phyloP scores from a whole-genome alignment of 2,888 invertebrate genomes.

The Macrophya annulata region DNA sequence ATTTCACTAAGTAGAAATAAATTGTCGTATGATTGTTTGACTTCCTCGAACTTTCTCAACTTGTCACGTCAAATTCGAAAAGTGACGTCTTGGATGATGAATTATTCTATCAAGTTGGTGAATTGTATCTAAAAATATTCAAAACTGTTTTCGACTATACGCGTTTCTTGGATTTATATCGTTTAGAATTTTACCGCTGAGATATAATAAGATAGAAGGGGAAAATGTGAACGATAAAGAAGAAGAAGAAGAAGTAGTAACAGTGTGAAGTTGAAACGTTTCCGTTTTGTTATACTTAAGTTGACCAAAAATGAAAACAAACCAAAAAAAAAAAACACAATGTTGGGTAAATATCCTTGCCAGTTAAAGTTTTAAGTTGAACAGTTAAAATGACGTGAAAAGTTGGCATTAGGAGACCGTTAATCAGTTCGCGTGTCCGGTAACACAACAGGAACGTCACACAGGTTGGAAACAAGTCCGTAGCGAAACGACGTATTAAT shows the following conservation, averaged over 20 bases:
- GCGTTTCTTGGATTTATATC: background rate
- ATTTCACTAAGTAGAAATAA: slow-evolving; percentile 42
- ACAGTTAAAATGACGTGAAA: slow-evolving; percentile 10
- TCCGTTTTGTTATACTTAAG: background rate
- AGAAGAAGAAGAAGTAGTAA: background rate
- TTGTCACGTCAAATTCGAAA: background rate
- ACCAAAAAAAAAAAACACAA: background rate
- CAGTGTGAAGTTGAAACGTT: background rate
- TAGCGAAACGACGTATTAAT: slow-evolving; percentile 44
- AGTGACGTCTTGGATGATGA: background rate
- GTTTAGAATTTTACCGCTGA: background rate
- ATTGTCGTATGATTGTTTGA: slow-evolving; percentile 22
- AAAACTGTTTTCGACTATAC: background rate
- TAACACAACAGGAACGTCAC: slow-evolving; percentile 26
- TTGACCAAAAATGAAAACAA: background rate
- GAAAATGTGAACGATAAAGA: background rate
- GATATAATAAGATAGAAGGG: background rate
- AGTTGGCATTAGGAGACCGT: slow-evolving; percentile 29
- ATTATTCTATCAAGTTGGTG: background rate
- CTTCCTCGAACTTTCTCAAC: background rate
- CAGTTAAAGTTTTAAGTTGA: background rate
- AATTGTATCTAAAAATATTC: background rate
- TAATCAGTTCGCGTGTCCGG: slow-evolving; percentile 53
- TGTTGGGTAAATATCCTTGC: background rate
- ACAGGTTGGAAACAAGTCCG: background rate